These are phyloP conservation scores for Cnemophilus loriae DNA, from an alignment of 2,113 vertebrate genomes.

Conservation along the genomic window DNA sequence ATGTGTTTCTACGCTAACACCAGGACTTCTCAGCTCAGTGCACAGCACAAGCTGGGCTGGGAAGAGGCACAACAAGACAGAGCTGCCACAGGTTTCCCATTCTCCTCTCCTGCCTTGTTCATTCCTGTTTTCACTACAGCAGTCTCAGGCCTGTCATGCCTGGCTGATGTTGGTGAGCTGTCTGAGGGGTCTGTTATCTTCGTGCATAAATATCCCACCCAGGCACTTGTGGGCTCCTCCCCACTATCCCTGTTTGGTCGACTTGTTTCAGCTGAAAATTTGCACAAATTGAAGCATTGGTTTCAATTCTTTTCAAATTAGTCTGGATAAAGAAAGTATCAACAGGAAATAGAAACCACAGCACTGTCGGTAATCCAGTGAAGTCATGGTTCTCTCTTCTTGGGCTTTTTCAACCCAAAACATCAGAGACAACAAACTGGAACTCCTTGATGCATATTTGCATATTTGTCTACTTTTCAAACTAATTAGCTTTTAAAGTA, in stretches of 20 bases:
- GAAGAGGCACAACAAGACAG: neutral
- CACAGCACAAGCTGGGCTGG: neutral
- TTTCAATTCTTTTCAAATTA: neutral
- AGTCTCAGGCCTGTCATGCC: neutral
- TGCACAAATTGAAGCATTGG: neutral
- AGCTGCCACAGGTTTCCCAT: neutral
- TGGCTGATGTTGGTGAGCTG: neutral
- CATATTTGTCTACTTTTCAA: slow-evolving; percentile 61
- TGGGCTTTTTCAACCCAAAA: slow-evolving; percentile 22
- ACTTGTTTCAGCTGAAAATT: neutral
- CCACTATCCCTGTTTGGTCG: neutral
- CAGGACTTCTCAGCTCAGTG: neutral
- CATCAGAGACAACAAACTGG: slow-evolving; percentile 13
- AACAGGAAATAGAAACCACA: neutral
- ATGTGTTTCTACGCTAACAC: no score
- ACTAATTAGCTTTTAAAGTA: slow-evolving; percentile 66
- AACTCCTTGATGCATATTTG: slow-evolving; percentile 34
- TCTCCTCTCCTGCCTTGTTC: neutral
- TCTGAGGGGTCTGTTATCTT: neutral
- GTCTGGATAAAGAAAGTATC: neutral
- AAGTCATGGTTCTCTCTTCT: neutral
- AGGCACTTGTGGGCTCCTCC: no score
- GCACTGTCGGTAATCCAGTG: neutral
- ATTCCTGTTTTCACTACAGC: neutral
- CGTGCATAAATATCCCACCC: neutral